These are phyloP conservation scores for Physella acuta DNA, from an alignment of 1,140 invertebrate genomes.

Conservation along the genomic window DNA sequence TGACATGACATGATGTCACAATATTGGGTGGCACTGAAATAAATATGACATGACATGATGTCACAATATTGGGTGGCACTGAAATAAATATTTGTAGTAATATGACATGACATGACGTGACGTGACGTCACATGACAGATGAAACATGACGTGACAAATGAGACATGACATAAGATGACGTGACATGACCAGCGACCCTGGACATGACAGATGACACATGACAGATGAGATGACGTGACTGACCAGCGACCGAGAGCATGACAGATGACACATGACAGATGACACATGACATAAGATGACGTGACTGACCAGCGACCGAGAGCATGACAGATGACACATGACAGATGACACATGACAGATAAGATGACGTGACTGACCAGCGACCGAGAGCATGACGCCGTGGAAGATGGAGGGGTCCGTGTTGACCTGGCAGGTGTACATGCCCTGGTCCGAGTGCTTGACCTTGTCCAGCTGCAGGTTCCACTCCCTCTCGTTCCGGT, in stretches of 20 bases:
- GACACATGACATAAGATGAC: not conserved
- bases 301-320: not conserved
- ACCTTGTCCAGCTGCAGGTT: conserved; percentile 47
- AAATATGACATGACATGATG: no score
- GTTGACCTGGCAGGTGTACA: conserved; percentile 53
- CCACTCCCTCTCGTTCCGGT: conserved; percentile 48
- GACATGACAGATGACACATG: not conserved
- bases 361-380: conserved; percentile 34
- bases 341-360: not conserved
- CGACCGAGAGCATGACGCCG: conserved; percentile 41
- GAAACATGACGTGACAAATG: no score
- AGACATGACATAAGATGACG: not conserved
- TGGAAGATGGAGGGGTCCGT: conserved; percentile 43
- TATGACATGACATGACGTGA: no score
- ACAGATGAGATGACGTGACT: no score
- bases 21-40: conserved; percentile 39
- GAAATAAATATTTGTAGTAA: no score
- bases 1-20: conserved; percentile 19
- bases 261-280: no score
- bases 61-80: conserved; percentile 37
- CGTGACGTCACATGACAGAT: no score
- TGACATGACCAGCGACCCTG: not conserved
- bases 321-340: conserved; percentile 28
- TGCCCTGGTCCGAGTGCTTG: conserved; percentile 43
- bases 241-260: no score